Evolutionary conservation across 2,888 invertebrate genomes (phyloP).

Genomic region (Augiades crinisus): DNA sequence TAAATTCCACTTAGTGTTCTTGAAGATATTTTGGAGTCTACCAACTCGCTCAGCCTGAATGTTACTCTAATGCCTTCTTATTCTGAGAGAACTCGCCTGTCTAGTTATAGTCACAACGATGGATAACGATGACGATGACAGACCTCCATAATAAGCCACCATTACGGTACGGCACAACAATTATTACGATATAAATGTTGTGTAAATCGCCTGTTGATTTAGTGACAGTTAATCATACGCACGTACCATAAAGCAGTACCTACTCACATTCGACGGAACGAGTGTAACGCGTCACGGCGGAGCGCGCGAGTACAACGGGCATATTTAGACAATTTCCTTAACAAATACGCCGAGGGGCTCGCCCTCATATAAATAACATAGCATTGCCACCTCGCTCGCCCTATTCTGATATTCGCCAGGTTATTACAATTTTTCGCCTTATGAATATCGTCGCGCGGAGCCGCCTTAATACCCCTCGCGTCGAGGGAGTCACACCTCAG

Average conservation of each 20-base stretch:
- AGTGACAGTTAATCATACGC: slow-evolving; percentile 16
- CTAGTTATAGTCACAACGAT: too few relatives aligned
- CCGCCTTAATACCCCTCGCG: slow-evolving; percentile 56
- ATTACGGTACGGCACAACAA: too few relatives aligned
- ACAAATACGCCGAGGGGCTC: slow-evolving; percentile 56
- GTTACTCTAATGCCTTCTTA: too few relatives aligned
- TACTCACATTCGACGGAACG: slow-evolving; percentile 3
- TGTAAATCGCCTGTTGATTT: slow-evolving; percentile 23
- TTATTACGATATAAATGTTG: too few relatives aligned
- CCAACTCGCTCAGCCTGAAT: too few relatives aligned
- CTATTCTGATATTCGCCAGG: slow-evolving; percentile 66
- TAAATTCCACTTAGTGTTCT: too few relatives aligned
- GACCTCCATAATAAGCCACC: too few relatives aligned
- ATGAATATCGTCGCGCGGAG: slow-evolving; percentile 75
- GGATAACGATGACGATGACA: too few relatives aligned
- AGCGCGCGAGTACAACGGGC: slow-evolving; percentile 43
- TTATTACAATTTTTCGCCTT: slow-evolving; percentile 81
- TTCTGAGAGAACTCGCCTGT: too few relatives aligned
- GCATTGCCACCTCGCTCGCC: slow-evolving; percentile 56
- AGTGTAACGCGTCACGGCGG: slow-evolving; percentile 26
- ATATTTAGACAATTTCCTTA: slow-evolving; percentile 76
- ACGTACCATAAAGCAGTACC: slow-evolving; percentile 4
- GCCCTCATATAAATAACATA: slow-evolving; percentile 63
- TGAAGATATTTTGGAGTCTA: too few relatives aligned
- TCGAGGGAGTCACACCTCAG: slow-evolving; percentile 74